Evolutionary conservation across 2,797 vertebrate genomes (phyloP).

Genomic region (Bryconaethiops microstoma): DNA sequence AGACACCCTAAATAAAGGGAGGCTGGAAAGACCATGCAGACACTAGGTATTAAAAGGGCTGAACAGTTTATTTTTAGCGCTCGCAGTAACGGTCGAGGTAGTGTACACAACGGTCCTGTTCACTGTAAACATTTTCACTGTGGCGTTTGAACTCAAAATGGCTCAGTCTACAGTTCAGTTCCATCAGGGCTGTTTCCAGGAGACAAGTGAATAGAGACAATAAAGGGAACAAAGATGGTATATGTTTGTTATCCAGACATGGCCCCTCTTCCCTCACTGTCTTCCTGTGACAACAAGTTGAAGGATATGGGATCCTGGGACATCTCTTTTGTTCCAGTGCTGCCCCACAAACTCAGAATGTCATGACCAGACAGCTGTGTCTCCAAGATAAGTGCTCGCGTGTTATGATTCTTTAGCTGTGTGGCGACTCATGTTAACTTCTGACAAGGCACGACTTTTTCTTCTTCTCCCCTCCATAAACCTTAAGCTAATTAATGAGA

Average conservation of each 20-base stretch:
- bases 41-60: constrained; percentile 48
- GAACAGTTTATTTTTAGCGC: constrained; percentile 57
- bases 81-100: constrained; percentile 33
- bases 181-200: constrained; percentile 29
- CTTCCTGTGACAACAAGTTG: constrained; percentile 40
- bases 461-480: constrained; percentile 15
- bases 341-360: constrained; percentile 3
- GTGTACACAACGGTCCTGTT: constrained; percentile 47
- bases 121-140: constrained; percentile 27
- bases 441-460: neutral
- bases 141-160: constrained; percentile 3
- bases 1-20: neutral
- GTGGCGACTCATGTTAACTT: constrained; percentile 2
- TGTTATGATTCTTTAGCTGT: constrained; percentile 1
- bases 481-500: constrained; percentile 11
- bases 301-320: constrained; percentile 23
- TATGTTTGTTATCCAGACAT: neutral
- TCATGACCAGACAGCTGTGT: constrained; percentile 10
- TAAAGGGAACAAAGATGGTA: constrained; percentile 23
- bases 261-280: constrained; percentile 21
- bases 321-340: constrained; percentile 15
- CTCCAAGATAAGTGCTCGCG: constrained; percentile 11
- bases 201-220: constrained; percentile 12
- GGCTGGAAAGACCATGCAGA: constrained; percentile 4
- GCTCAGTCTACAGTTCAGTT: constrained; percentile 12